Evolutionary conservation across 2,888 invertebrate species (phyloP), one percentile per base, ranked within the genome.

Genomic region (Cheilosia impressa): DNA sequence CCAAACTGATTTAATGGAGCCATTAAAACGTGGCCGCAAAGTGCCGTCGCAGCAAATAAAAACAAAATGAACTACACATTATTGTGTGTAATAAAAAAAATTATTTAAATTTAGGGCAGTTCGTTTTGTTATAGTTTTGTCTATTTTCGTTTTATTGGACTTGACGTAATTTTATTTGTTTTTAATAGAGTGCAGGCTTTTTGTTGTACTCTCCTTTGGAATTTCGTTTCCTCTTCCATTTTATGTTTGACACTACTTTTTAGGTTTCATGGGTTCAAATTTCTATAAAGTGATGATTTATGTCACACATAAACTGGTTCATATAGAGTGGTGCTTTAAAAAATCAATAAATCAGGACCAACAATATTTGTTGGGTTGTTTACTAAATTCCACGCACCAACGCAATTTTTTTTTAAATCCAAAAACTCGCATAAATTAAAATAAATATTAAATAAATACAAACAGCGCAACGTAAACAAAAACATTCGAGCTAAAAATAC

Each of bases 11-110:
- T 75, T 76, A 69, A 57, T 65, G 69, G 53, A 69, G 58, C 55
- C 71, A 71, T 76, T 69, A 75, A 75, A 84, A 47, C 13, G 41
- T 55, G 52, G 38, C 79, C 63, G 53, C 63, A 83, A 69, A 68
- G 65, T 71, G 79, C 65, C 69, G 58, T 65, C 57, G 50, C 38
- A 60, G 31, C n/a, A 27, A 60, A 80, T 68, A 50, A 53, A 68
- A 83, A 63, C 68, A 73, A 68, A 83, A 69, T 50, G 66, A 71
- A 75, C 71, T 62, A 75, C 84, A 75, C 84, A 58, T 71, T 45
- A 69, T 79, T 84, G 38, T 22, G 38, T 58, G 75, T 53, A 65
- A 53, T 73, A 69, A 73, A 78, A 78, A 19, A 24, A 43, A 72
- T 57, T 75, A 60, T 80, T 65, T 34, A 45, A 76, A 76, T 71